Evolutionary conservation across 2,113 vertebrate species (phyloP), one percentile per base, ranked within the genome.

Genomic region (Toxotes chatareus): DNA sequence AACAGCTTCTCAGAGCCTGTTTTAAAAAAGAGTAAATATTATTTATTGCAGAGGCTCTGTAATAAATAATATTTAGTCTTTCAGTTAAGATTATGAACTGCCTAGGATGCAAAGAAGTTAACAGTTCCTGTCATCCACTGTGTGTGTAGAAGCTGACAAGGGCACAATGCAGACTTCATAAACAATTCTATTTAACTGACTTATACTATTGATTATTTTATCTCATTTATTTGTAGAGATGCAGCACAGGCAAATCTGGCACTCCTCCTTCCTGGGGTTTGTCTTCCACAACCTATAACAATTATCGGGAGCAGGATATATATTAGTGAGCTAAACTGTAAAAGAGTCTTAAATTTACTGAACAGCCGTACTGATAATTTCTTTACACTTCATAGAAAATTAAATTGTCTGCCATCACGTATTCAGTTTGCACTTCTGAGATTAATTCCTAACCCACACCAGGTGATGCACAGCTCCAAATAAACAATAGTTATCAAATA

Each of bases 401-500:
- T 13, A 59, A 57, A 83, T 47, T 77, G 55, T 86, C 63, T 78
- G 60, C 66, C 46, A 49, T 42, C 4, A 4, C 73, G 70, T 68
- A 68, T 85, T 85, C 44, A 56, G 61, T 68, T 79, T 84, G 64
- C 77, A 51, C 67, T 32, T 60, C 34, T 46, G 61, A 88, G 73
- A 93, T 89, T 86, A 88, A 86, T 92, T 88, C 57, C 76, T 77
- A 68, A 91, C 82, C 81, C 73, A 77, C 83, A 79, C 78, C 87
- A 92, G 86, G 86, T 91, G 88, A 91, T 70, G 89, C 93, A 84
- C 88, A 89, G 86, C 91, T 89, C 83, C 76, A 87, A 92, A 93
- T 91, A 94, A 94, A 95, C 92, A 94, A 90, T 80, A 86, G 75
- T 93, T 93, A 94, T 94, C 90, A 93, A 93, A 94, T 92, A 91